Evolutionary conservation across 2,113 vertebrate species (phyloP).

Genomic region (Phaethon lepturus): DNA sequence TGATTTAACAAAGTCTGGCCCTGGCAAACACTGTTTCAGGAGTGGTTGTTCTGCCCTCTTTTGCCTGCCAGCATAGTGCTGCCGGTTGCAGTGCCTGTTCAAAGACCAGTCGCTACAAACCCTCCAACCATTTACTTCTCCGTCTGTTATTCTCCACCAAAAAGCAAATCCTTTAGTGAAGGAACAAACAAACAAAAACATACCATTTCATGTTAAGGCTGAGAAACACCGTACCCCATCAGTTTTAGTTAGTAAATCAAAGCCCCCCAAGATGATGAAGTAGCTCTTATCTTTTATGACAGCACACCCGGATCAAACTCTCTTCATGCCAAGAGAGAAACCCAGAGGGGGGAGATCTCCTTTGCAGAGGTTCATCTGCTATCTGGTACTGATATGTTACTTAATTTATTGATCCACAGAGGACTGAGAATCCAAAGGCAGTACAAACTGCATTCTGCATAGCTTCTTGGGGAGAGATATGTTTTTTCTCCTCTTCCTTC

Average conservation of each 20-base stretch:
- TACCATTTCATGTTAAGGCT: background rate
- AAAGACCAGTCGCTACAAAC: background rate
- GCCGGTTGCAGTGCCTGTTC: background rate
- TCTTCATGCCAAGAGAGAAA: conserved; percentile 56
- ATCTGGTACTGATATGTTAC: conserved; percentile 65
- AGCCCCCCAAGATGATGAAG: conserved; percentile 65
- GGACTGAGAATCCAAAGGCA: conserved; percentile 26
- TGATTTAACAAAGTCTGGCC: conserved; percentile 47
- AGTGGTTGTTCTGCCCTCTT: conserved; percentile 44
- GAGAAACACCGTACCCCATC: background rate
- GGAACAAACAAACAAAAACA: conserved; percentile 24
- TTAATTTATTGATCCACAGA: conserved; percentile 70
- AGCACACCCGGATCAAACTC: conserved; percentile 67
- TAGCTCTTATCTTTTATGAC: conserved; percentile 54
- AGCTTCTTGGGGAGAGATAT: background rate
- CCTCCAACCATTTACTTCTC: background rate
- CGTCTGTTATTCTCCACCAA: conserved; percentile 25
- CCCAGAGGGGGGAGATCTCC: background rate
- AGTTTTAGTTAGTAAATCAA: conserved; percentile 41
- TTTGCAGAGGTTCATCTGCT: conserved; percentile 70
- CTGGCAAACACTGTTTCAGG: conserved; percentile 33
- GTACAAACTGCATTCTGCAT: conserved; percentile 16
- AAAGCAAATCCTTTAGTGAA: background rate
- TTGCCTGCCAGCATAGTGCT: conserved; percentile 11
- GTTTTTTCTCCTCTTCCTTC: background rate